Base-by-base conservation (phyloP, 2,888 invertebrate species). In the Arctia plantaginis region DNA sequence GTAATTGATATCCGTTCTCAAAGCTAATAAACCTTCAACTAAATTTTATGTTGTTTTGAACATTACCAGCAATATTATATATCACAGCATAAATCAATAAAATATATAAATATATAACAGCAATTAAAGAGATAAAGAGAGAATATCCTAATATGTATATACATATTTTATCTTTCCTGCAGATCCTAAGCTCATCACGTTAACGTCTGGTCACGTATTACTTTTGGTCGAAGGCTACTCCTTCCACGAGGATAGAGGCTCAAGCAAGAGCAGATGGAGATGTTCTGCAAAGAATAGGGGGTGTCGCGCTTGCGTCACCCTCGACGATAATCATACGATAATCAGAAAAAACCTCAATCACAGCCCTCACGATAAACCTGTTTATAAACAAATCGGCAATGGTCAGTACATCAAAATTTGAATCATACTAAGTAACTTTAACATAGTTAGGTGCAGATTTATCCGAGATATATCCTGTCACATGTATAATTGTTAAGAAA, bases 221-320 rank as follows among this genome's bases (percentile, higher is more conserved):
- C 73, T 82, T 18, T 65, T 79, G 74, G 23, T 77, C 0, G 69
- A 83, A 7, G 84, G 80, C 1, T 82, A 82, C 33, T 81, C 80
- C 27, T 85, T 82, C 66, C 80, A 83, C 68, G 74, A 72, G n/a
- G 74, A 64, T 20, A 76, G 62, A 20, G 72, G 76, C 1, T 15
- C 15, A 30, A 67, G 7, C 30, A 69, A 65, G 27, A 81, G 77
- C 20, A 72, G 81, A 15, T 84, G 83, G 85, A 75, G 80, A 7
- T 85, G 85, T 75, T 83, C 82, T 1, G 76, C 74, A 3, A 68
- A 80, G 66, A 65, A 67, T n/a, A 78, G 69, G 66, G 79, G 62
- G 35, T 84, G 85, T 68, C 75, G 27, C 20, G 80, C 79, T 0
- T 82, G 74, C 18, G 77, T 84, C 10, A 64, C 78, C 8, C 73